Percentiles rank a stretch among this genome's conserved stretches.
Evolutionary conservation across 2,888 invertebrate species (phyloP).

Genomic region (Caenorhabditis wallacei): DNA sequence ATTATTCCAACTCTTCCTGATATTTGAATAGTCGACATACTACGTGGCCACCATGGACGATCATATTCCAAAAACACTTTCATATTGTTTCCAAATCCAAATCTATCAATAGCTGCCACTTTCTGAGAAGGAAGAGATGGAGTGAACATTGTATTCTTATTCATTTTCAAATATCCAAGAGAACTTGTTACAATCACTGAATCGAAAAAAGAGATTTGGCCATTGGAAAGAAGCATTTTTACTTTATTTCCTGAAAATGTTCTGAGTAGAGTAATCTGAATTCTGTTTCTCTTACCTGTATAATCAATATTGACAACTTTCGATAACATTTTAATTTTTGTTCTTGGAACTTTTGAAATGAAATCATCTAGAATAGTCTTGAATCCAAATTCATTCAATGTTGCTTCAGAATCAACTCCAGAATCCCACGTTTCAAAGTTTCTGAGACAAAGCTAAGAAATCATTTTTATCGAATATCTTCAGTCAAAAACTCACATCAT

Average conservation of each 20-base stretch:
- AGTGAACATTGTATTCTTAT: slow-evolving; percentile 64
- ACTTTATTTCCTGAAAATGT: slow-evolving; percentile 21
- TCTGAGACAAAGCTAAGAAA: slow-evolving; percentile 68
- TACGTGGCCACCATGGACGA: slow-evolving; percentile 73
- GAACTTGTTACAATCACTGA: slow-evolving; percentile 76
- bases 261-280: too few species aligned
- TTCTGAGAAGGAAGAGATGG: slow-evolving; percentile 69
- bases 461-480: neutral
- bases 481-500: slow-evolving; percentile 52
- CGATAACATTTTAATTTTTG: slow-evolving; percentile 66
- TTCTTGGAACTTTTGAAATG: slow-evolving; percentile 49
- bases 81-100: slow-evolving; percentile 72
- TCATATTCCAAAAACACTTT: slow-evolving; percentile 77
- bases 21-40: slow-evolving; percentile 51
- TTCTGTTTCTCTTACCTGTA: slow-evolving; percentile 7
- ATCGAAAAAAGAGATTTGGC: slow-evolving; percentile 54
- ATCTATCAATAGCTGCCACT: slow-evolving; percentile 66
- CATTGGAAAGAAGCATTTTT: slow-evolving; percentile 12
- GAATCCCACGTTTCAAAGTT: slow-evolving; percentile 76
- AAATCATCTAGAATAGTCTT: slow-evolving; percentile 70
- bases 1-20: slow-evolving; percentile 11
- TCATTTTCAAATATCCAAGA: slow-evolving; percentile 74
- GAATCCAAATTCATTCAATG: slow-evolving; percentile 68
- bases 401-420: slow-evolving; percentile 46
- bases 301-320: slow-evolving; percentile 67